Percentiles rank a stretch among this genome's conserved stretches.
These are phyloP conservation scores for Ectemnius lituratus DNA, from an alignment of 2,888 invertebrate species.

Conservation along the genomic window DNA sequence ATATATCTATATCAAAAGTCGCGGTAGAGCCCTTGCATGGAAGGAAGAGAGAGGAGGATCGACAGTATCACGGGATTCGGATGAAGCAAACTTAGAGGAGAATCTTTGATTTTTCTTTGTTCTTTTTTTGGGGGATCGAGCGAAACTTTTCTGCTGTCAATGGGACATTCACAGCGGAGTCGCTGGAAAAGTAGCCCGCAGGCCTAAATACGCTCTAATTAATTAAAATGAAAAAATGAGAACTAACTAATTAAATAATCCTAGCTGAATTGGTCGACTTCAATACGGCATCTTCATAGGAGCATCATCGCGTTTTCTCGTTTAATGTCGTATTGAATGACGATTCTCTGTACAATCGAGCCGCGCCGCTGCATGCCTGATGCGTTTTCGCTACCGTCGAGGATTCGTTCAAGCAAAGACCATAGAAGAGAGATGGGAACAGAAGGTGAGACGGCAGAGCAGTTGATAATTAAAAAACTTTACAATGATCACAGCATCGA, in stretches of 20 bases:
- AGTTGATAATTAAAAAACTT: neutral
- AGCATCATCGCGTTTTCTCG: conserved; percentile 29
- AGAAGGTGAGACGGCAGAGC: too few species aligned
- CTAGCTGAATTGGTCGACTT: conserved; percentile 46
- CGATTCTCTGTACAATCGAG: conserved; percentile 37
- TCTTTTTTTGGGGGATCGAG: conserved; percentile 28
- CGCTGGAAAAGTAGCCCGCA: conserved; percentile 75
- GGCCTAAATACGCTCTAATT: conserved; percentile 75
- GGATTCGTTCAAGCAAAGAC: conserved; percentile 7
- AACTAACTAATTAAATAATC: conserved; percentile 38
- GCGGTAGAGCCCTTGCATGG: neutral
- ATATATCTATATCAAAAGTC: neutral
- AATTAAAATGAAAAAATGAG: conserved; percentile 46
- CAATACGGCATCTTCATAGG: conserved; percentile 35
- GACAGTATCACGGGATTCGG: conserved; percentile 16
- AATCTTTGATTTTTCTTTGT: conserved; percentile 28
- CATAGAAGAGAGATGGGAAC: too few species aligned
- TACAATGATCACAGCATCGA: neutral
- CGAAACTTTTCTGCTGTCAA: conserved; percentile 58
- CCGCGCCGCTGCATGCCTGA: conserved; percentile 16
- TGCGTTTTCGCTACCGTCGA: conserved; percentile 26
- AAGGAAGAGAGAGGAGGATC: conserved; percentile 11
- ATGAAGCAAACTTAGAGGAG: conserved; percentile 16
- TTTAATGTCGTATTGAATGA: conserved; percentile 43
- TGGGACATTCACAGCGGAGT: conserved; percentile 67